Conservation (phyloP, 1,140 invertebrate genomes). For the Cylas formicarius region DNA sequence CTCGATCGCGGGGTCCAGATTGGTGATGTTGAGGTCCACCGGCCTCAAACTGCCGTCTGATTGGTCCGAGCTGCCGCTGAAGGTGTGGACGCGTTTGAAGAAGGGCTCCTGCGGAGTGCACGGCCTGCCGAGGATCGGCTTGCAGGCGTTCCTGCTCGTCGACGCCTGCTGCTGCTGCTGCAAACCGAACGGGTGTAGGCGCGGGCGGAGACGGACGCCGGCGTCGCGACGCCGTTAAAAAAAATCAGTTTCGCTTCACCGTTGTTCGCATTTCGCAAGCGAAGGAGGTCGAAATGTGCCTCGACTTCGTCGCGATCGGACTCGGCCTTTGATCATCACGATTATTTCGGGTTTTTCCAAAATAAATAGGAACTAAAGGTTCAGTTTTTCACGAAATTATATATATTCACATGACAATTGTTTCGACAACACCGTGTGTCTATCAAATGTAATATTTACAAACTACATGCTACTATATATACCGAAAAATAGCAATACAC, state of each 20-base stretch:
- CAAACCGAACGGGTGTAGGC: conserved; percentile 1
- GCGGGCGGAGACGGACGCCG: conserved; percentile 16
- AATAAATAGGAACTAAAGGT: too few relatives aligned
- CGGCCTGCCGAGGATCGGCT: conserved; percentile 11
- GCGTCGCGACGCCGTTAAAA: conserved; percentile 4
- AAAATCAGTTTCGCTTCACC: conserved; percentile 6
- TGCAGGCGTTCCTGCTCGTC: neutral
- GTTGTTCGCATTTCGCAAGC: neutral
- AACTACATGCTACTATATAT: too few relatives aligned
- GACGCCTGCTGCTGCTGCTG: neutral
- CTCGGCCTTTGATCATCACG: conserved; percentile 29
- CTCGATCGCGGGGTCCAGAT: conserved; percentile 70
- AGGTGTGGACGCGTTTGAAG: conserved; percentile 15
- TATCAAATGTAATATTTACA: too few relatives aligned
- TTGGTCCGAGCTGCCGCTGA: conserved; percentile 26
- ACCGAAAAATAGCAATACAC: too few relatives aligned
- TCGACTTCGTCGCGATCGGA: conserved; percentile 22
- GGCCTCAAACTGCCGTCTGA: too few relatives aligned
- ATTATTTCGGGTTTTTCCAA: too few relatives aligned
- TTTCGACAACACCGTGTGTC: too few relatives aligned
- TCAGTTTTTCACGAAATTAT: too few relatives aligned
- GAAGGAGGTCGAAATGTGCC: conserved; percentile 10
- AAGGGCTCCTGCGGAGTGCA: conserved; percentile 18
- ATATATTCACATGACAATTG: too few relatives aligned
- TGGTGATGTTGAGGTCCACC: conserved; percentile 66